phyloP scores from a whole-genome alignment of 2,797 vertebrate genomes.

The Fringilla coelebs region DNA sequence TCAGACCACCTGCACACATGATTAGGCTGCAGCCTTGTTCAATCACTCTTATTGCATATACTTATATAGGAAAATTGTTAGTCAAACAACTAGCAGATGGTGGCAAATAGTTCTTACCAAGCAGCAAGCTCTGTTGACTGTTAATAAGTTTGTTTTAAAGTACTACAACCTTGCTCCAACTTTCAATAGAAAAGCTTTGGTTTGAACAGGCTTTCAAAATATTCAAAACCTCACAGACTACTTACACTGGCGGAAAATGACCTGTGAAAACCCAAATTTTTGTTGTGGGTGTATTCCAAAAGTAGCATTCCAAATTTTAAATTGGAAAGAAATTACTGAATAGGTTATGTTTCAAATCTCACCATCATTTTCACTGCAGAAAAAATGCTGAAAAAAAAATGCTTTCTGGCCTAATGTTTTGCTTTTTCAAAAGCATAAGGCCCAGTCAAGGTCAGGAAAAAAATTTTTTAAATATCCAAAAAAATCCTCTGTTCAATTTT shows the following conservation, averaged over 20 bases:
- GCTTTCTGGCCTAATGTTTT: background rate
- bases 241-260: background rate
- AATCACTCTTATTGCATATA: background rate
- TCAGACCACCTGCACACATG: background rate
- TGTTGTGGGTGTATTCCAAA: background rate
- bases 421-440: background rate
- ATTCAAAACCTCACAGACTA: background rate
- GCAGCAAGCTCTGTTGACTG: background rate
- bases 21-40: background rate
- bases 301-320: background rate
- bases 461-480: fast-evolving
- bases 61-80: background rate
- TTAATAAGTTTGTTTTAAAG: background rate
- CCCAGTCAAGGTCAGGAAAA: background rate
- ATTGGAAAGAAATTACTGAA: background rate
- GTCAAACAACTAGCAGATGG: background rate
- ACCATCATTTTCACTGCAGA: background rate
- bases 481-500: background rate
- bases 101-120: background rate
- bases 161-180: background rate
- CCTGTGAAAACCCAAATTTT: background rate
- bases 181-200: background rate
- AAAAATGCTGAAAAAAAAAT: background rate
- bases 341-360: background rate
- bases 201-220: background rate